Percentiles rank a stretch among this genome's conserved stretches.
Evolutionary conservation across 2,888 invertebrate species (phyloP).

Genomic region (Apamea epomidion): DNA sequence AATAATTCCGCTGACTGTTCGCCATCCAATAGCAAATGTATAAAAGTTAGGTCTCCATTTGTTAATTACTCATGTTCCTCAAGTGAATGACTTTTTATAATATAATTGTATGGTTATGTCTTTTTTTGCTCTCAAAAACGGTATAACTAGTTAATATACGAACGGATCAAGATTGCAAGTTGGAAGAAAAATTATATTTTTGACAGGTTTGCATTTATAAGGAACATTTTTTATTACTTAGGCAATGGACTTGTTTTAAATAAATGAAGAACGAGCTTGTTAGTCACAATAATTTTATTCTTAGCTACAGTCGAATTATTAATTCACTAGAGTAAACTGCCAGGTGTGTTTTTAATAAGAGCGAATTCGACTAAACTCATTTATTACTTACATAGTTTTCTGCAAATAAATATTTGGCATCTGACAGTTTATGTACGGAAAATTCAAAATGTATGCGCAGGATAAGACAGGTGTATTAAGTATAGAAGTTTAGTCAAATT

Average conservation of each 20-base stretch:
- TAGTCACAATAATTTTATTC: neutral
- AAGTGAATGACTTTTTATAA: conserved; percentile 48
- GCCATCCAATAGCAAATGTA: neutral
- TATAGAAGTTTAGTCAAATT: neutral
- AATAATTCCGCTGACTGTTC: neutral
- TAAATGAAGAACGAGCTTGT: neutral
- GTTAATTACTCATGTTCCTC: conserved; percentile 1
- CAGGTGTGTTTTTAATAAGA: neutral
- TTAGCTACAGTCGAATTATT: neutral
- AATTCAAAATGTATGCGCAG: neutral
- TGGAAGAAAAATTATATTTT: neutral
- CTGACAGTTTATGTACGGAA: neutral
- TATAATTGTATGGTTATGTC: conserved; percentile 11
- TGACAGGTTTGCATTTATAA: conserved; percentile 3
- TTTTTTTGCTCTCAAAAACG: conserved; percentile 35
- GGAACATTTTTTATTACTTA: neutral
- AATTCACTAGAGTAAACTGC: neutral
- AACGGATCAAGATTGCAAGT: conserved; percentile 30
- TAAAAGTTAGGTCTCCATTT: conserved; percentile 28
- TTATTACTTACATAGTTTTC: neutral
- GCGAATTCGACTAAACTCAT: neutral
- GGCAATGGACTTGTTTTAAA: neutral
- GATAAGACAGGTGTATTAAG: neutral
- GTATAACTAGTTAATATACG: conserved; percentile 39
- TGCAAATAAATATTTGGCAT: neutral